Evolutionary conservation across 2,888 invertebrate genomes (phyloP), one percentile per base, ranked within the genome.

Genomic region (Agonopterix arenella): DNA sequence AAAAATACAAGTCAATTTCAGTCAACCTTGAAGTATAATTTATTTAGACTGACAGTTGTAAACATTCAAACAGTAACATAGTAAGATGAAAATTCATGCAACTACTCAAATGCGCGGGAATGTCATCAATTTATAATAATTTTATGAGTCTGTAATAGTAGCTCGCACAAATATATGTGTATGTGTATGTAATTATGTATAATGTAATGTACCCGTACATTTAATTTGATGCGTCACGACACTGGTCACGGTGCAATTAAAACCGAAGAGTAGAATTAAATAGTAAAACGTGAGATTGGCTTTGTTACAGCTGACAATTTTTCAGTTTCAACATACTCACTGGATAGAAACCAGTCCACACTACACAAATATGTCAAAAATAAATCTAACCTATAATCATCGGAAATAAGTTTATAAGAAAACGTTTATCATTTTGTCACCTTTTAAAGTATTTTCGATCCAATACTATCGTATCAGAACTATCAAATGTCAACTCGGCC

Each of bases 331-430:
- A 62, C 68, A 58, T n/a, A n/a, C 53, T 59, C 62, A 63, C 60
- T 68, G 65, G 68, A 68, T 62, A 66, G 64, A 58, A 61, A 45
- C 50, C 50, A 59, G 58, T 65, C 68, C 65, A 70, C 65, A 59
- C 68, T 73, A 72, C 73, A 76, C 69, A 80, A 79, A 79, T 63
- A 75, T 60, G 68, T 79, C 74, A 68, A 81, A 84, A 83, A 68
- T 38, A 61, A 73, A 76, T 57, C 64, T 66, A 66, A 44, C 70
- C 70, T 79, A 78, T 65, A 68, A 82, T 78, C 74, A 62, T 60
- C 61, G 69, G 64, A 67, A 61, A 72, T 58, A 60, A 70, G 72
- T 70, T 68, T 68, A 70, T 71, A 79, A 80, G 73, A 73, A 68
- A 55, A 47, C 48, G 47, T 51, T 54, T 53, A 28, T 28, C 28